Base-by-base conservation (phyloP, 1,140 invertebrate genomes). In the Hycleus phaleratus region DNA sequence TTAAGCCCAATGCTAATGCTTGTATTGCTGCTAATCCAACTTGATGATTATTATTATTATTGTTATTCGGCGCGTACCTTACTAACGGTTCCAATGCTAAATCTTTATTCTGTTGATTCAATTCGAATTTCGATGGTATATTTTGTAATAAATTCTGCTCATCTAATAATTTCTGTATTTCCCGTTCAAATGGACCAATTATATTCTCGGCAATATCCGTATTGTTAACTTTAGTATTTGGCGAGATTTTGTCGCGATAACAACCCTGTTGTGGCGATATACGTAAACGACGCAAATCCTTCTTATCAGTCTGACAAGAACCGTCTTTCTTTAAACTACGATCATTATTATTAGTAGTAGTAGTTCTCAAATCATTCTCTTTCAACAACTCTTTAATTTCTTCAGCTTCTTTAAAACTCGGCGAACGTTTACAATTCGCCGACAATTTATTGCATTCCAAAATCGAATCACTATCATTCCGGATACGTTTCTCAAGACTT, bases 121-220 rank as follows among this genome's bases (percentile, higher is more conserved):
- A 68, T 54, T 82, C 81, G 9, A 75, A 65, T 68, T 82, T 82
- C 5, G 77, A 75, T 12, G 80, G 78, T 67, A 77, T 81, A 61
- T 76, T 78, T 65, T 80, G 79, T 26, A 82, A 74, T 32, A 84
- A 69, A 72, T 82, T 83, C 68, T 84, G 83, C 65, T 86, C 84
- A 66, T 87, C 86, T 45, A 87, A 74, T 56, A 87, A 75, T 70
- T 85, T 84, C 73, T 87, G 84, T 59, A 87, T 85, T 68, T 87
- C 85, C 65, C 83, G 78, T 73, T 86, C 84, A 66, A 86, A 86
- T 4, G 84, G 85, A 43, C 79, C 81, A 24, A 74, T 67, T 38
- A 67, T 57, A 32, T 68, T 63, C 5, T 75, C 73, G 58, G 74
- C 77, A 26, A 68, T 70, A 42, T 77, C 73, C 3, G 71, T 69